Percentiles rank a stretch among this genome's conserved stretches.
phyloP scores from a whole-genome alignment of 2,888 invertebrate species.

The Rhogogaster chlorosoma region DNA sequence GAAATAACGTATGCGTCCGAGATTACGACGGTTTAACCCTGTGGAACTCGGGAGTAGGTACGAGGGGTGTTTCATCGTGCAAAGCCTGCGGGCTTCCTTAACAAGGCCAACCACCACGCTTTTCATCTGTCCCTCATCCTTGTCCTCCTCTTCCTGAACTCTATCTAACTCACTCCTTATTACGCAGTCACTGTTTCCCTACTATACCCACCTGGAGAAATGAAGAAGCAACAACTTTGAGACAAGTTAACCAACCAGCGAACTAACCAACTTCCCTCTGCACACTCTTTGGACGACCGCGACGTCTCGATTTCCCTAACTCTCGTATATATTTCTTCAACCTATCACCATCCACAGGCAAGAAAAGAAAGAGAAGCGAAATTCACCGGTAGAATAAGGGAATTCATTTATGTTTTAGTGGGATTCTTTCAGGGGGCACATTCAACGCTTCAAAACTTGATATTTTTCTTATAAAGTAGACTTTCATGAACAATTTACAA shows the following conservation, averaged over 20 bases:
- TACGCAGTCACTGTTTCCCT: constrained; percentile 53
- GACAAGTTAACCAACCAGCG: constrained; percentile 68
- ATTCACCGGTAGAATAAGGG: not conserved
- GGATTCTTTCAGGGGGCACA: not conserved
- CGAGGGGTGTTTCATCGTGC: constrained; percentile 24
- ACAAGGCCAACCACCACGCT: constrained; percentile 31
- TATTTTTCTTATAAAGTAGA: not conserved
- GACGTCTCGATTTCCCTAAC: constrained; percentile 36
- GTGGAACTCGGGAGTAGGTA: not conserved
- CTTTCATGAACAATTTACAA: not conserved
- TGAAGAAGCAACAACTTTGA: constrained; percentile 66
- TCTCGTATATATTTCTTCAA: not conserved
- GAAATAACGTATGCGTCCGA: constrained; percentile 26
- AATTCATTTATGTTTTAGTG: not conserved
- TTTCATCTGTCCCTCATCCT: constrained; percentile 50
- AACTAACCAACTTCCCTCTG: constrained; percentile 57
- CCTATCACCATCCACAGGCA: not conserved
- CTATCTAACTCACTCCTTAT: constrained; percentile 14
- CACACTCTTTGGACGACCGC: constrained; percentile 29
- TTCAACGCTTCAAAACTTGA: not conserved
- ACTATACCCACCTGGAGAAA: constrained; percentile 57
- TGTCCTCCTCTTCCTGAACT: constrained; percentile 32
- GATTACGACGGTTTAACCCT: constrained; percentile 46
- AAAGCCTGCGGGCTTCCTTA: constrained; percentile 28
- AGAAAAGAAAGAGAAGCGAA: not conserved